Percentiles rank a stretch among this genome's conserved stretches.
Evolutionary conservation across 2,888 invertebrate species (phyloP).

Genomic region (Limnephilus auricula): DNA sequence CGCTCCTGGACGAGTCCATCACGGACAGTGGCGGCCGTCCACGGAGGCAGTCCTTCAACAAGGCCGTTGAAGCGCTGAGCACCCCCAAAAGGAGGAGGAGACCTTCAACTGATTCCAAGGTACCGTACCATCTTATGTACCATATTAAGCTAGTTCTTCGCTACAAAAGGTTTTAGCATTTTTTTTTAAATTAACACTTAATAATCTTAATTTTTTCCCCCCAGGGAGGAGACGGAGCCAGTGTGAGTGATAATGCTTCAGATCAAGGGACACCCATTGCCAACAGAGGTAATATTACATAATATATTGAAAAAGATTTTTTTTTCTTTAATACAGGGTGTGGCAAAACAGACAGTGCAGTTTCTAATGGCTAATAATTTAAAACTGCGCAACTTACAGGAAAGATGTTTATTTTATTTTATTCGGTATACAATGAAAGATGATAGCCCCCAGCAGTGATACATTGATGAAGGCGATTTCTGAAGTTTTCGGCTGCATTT

Average conservation of each 20-base stretch:
- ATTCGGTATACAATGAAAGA: no score
- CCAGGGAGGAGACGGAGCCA: conserved; percentile 57
- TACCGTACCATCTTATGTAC: conserved; percentile 64
- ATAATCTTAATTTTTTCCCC: neutral
- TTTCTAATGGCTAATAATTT: no score
- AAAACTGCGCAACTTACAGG: no score
- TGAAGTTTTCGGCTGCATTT: no score
- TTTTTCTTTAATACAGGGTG: neutral
- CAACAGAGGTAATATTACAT: conserved; percentile 41
- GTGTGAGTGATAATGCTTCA: conserved; percentile 49
- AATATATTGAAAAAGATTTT: neutral
- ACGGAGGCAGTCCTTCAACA: conserved; percentile 74
- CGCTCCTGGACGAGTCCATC: conserved; percentile 50
- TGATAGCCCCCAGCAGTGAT: no score
- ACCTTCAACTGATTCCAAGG: conserved; percentile 72
- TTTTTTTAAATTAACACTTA: neutral
- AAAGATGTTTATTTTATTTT: no score
- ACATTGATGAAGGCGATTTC: no score
- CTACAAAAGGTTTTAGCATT: neutral
- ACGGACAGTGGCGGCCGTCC: conserved; percentile 68
- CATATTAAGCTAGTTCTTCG: neutral
- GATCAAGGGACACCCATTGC: conserved; percentile 48
- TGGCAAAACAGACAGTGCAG: no score
- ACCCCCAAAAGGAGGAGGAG: conserved; percentile 72
- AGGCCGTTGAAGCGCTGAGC: conserved; percentile 74